Evolutionary conservation across 2,888 invertebrate species (phyloP), one percentile per base, ranked within the genome.

Genomic region (Hirtodrosophila confusa): DNA sequence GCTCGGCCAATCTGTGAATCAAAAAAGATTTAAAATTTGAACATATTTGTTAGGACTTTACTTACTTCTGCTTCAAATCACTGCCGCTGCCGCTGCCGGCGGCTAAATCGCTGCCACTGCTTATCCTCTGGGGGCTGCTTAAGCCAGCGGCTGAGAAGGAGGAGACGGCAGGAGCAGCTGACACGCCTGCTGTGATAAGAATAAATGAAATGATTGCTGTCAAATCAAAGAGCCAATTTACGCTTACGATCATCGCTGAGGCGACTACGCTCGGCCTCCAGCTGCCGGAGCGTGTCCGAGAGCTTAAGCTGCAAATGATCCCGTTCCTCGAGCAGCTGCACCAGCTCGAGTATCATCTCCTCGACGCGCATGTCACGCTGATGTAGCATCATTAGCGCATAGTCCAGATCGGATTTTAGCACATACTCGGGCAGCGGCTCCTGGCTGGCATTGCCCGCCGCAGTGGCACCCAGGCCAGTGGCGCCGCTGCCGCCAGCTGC

Each of bases 301-400:
- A 97, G 91, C 72, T 96, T 94, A 64, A 97, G 91, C 85, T 97
- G 97, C 53, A 97, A 91, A 0, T 96, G 96, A 88, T 97, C 97
- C 54, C 97, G 93, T 90, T 97, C 97, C 90, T 97, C 97, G 45
- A 97, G 91, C 44, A 97, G 91, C 90, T 95, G 95, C 73, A 96
- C 96, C 51, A 97, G 92, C 89, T 97, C 97, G 84, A 96, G 93
- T 0, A 97, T 97, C 63, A 97, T 92, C 90, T 97, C 97, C 87
- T 97, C 97, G 89, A 96, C 96, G 0, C 96, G 93, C 62, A 97
- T 95, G 78, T 97, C 97, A 71, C 97, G 93, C 87, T 97, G 96
- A 90, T 97, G 97, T 51, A 97, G 92, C 95, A 96, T 96, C 88
- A 96, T 96, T 40, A 96, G 90, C 0, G 97, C 96, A 51, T 96